Evolutionary conservation across 2,797 vertebrate genomes (phyloP).

Genomic region (Pipistrellus nathusii): DNA sequence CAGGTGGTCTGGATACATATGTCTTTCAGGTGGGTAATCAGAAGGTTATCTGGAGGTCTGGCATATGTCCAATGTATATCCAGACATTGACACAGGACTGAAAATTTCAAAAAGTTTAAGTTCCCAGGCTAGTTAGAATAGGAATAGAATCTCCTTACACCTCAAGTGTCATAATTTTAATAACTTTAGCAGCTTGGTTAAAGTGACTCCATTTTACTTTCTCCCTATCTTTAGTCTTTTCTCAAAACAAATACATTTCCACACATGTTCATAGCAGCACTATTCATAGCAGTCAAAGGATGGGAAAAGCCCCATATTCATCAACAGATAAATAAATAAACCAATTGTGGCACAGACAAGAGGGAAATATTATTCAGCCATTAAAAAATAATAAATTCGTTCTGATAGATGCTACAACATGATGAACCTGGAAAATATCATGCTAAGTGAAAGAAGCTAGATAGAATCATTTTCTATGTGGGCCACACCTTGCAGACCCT

Average conservation of each 20-base stretch:
- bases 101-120: neutral
- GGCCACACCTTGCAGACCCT: rapidly evolving
- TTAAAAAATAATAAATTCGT: neutral
- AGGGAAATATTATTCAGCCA: neutral
- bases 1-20: neutral
- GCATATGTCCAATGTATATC: neutral
- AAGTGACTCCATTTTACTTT: neutral
- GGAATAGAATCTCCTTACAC: neutral
- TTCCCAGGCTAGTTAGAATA: neutral
- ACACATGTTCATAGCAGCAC: neutral
- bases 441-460: neutral
- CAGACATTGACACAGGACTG: neutral
- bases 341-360: neutral
- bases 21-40: neutral
- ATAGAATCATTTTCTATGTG: neutral
- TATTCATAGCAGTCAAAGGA: neutral
- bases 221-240: neutral
- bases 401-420: neutral
- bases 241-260: neutral
- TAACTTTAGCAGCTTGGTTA: neutral
- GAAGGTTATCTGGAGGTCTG: neutral
- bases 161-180: neutral
- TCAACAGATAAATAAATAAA: neutral
- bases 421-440: neutral
- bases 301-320: neutral